Evolutionary conservation across 2,888 invertebrate species (phyloP).

Genomic region (Lottia gigantea): DNA sequence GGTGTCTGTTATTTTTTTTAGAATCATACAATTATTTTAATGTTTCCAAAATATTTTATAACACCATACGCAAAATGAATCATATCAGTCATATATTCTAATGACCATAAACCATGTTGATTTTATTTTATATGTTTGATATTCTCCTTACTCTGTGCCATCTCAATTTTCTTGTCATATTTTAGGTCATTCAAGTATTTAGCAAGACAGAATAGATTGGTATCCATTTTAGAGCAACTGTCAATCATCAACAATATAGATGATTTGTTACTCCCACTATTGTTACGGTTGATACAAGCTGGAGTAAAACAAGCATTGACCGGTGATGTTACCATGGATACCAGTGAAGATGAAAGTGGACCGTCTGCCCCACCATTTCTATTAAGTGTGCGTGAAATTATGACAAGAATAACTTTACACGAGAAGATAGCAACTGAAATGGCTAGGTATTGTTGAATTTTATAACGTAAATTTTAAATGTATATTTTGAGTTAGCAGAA

Average conservation of each 20-base stretch:
- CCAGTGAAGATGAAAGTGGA: slow-evolving; percentile 49
- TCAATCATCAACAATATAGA: slow-evolving; percentile 41
- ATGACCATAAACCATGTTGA: no score
- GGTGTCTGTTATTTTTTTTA: not conserved
- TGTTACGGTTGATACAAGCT: slow-evolving; percentile 51
- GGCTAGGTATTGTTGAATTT: slow-evolving; percentile 38
- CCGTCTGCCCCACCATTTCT: slow-evolving; percentile 36
- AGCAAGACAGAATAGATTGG: slow-evolving; percentile 46
- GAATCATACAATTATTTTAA: no score
- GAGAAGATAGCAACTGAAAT: slow-evolving; percentile 36
- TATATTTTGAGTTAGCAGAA: no score
- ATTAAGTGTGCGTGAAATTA: slow-evolving; percentile 44
- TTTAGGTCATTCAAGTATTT: slow-evolving; percentile 54
- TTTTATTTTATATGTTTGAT: no score
- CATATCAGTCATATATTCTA: no score
- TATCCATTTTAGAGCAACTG: slow-evolving; percentile 43
- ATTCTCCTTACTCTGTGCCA: no score
- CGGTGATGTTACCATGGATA: slow-evolving; percentile 45
- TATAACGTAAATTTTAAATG: no score
- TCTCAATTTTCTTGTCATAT: slow-evolving; percentile 4
- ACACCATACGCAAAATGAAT: no score
- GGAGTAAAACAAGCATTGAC: slow-evolving; percentile 46
- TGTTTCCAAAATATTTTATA: no score
- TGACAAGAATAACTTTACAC: slow-evolving; percentile 44
- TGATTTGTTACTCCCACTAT: slow-evolving; percentile 42